A percentile compares a stretch with the other conserved stretches of the same genome.
phyloP scores from a whole-genome alignment of 2,888 invertebrate genomes.

The Catocala sponsa region DNA sequence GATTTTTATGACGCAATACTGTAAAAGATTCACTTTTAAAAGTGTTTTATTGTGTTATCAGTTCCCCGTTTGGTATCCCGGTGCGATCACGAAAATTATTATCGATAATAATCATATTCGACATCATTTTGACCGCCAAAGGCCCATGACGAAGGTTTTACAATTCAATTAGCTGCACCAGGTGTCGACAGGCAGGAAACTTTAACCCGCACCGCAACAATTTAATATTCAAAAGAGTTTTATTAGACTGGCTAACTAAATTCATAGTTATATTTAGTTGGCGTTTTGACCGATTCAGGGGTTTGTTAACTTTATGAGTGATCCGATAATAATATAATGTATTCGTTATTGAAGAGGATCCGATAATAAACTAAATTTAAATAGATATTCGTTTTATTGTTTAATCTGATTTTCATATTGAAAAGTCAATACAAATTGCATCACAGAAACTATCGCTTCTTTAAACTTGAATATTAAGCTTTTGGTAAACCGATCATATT shows the following conservation, averaged over 20 bases:
- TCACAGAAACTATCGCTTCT: too few relatives aligned
- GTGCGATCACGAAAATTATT: conserved; percentile 74
- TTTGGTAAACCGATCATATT: too few relatives aligned
- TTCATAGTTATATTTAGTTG: conserved; percentile 69
- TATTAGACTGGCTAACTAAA: conserved; percentile 66
- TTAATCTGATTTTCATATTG: too few relatives aligned
- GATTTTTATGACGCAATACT: conserved; percentile 14
- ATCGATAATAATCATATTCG: conserved; percentile 81
- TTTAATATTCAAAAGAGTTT: conserved; percentile 74
- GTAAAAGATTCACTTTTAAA: conserved; percentile 23
- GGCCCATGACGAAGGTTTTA: conserved; percentile 83
- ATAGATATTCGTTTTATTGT: not conserved
- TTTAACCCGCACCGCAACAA: conserved; percentile 67
- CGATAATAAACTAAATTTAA: too few relatives aligned
- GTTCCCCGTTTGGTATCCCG: conserved; percentile 67
- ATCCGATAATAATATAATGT: not conserved
- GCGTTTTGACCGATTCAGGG: not conserved
- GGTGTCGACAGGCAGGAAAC: conserved; percentile 78
- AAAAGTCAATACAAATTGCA: too few relatives aligned
- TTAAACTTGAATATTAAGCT: too few relatives aligned
- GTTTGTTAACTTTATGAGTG: not conserved
- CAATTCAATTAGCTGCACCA: conserved; percentile 85
- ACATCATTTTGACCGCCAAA: conserved; percentile 81
- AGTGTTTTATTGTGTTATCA: conserved; percentile 54
- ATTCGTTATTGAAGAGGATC: not conserved